These are phyloP conservation scores for Bryconaethiops microstoma DNA, from an alignment of 2,797 vertebrate genomes.

Conservation along the genomic window DNA sequence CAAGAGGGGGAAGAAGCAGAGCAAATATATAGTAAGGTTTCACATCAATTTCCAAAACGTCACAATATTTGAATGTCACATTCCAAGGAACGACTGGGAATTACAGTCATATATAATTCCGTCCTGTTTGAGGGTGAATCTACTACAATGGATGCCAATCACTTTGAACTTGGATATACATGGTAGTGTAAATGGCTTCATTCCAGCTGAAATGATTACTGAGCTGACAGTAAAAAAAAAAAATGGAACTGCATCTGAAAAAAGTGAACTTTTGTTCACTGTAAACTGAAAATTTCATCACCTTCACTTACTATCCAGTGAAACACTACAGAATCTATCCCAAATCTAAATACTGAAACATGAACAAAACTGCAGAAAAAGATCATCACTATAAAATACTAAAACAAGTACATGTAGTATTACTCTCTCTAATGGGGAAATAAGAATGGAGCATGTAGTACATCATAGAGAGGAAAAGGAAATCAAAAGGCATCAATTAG, in stretches of 20 bases:
- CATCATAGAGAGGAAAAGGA: neutral
- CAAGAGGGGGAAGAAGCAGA: constrained; percentile 79
- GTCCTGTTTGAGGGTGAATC: too few relatives aligned
- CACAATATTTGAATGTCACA: constrained; percentile 59
- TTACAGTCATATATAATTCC: constrained; percentile 4
- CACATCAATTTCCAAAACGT: constrained; percentile 78
- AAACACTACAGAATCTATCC: constrained; percentile 12
- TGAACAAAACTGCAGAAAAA: neutral
- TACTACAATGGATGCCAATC: constrained; percentile 13
- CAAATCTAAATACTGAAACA: constrained; percentile 36
- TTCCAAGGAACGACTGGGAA: constrained; percentile 14
- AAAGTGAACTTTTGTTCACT: neutral
- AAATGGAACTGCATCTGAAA: too few relatives aligned
- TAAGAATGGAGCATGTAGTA: neutral
- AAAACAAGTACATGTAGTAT: constrained; percentile 60
- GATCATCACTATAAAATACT: neutral
- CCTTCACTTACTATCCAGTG: neutral
- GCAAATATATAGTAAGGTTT: constrained; percentile 75
- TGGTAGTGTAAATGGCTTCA: constrained; percentile 5
- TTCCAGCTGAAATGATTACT: constrained; percentile 7
- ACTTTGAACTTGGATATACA: constrained; percentile 24
- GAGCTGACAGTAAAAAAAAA: too few relatives aligned
- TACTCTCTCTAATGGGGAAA: constrained; percentile 65
- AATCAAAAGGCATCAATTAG: neutral
- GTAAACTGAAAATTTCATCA: neutral